phyloP scores from a whole-genome alignment of 2,113 vertebrate species.

The Pituophis catenifer region DNA sequence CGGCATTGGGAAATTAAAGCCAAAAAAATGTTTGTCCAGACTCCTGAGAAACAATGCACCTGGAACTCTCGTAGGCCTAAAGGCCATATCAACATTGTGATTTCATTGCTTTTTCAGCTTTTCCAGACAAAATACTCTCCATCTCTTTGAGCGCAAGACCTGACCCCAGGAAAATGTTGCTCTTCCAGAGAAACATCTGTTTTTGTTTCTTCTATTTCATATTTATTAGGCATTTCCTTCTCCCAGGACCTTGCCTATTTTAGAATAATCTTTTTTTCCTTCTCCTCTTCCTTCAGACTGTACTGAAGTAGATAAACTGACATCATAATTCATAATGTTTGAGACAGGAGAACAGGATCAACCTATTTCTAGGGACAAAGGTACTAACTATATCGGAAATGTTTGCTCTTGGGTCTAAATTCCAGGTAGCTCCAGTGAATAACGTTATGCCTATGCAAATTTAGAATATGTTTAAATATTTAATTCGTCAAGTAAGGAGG shows the following conservation, averaged over 20 bases:
- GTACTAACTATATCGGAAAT: neutral
- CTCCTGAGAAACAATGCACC: slow-evolving; percentile 19
- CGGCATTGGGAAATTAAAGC: slow-evolving; percentile 4
- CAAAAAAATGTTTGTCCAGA: slow-evolving; percentile 27
- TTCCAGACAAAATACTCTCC: slow-evolving; percentile 26
- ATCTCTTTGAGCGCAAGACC: neutral
- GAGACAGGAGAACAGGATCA: neutral
- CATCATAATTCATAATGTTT: neutral
- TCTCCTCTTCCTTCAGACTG: neutral
- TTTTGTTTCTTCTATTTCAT: slow-evolving; percentile 33
- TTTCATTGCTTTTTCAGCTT: slow-evolving; percentile 23
- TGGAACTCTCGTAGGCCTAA: slow-evolving; percentile 18
- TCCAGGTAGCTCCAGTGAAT: neutral
- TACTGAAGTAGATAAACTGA: slow-evolving; percentile 15
- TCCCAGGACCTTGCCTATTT: slow-evolving; percentile 26
- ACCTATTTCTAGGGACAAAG: neutral
- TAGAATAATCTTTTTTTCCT: neutral
- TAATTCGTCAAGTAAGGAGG: neutral
- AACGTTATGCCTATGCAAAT: neutral
- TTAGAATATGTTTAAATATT: neutral
- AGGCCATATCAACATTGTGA: neutral
- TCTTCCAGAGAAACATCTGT: neutral
- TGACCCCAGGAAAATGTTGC: neutral
- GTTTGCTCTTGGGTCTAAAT: neutral
- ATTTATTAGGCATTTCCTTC: slow-evolving; percentile 23